Conservation (phyloP, 2,113 vertebrate species). For the Cygnus atratus region DNA sequence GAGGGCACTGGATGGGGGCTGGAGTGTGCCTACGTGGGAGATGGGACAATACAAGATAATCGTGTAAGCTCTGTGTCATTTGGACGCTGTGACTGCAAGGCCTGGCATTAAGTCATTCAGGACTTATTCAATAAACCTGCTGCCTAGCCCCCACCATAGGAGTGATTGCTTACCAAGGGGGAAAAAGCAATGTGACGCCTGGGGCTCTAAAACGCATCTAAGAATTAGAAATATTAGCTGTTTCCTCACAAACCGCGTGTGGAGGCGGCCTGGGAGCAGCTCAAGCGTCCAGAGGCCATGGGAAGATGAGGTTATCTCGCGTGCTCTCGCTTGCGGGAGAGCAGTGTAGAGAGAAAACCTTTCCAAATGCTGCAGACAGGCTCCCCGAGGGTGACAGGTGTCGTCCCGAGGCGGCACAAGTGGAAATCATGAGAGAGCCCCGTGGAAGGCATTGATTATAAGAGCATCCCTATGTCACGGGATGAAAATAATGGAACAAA, state of each 20-base stretch:
- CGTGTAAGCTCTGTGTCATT: neutral
- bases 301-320: accelerated
- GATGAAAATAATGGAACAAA: conserved; percentile 7
- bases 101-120: neutral
- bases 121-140: neutral
- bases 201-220: neutral
- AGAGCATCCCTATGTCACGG: neutral
- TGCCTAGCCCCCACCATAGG: neutral
- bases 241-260: accelerated
- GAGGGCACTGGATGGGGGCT: neutral
- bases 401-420: neutral
- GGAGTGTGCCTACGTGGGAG: neutral
- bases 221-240: neutral
- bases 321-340: neutral
- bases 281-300: accelerated
- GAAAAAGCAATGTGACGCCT: neutral
- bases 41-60: neutral
- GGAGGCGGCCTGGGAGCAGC: neutral
- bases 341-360: neutral
- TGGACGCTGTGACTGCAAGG: neutral
- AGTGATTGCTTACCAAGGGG: neutral
- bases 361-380: neutral
- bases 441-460: conserved; percentile 34
- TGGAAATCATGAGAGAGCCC: conserved; percentile 22
- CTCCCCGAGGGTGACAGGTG: neutral